Base-by-base conservation (phyloP, 2,113 vertebrate species). In the Larimichthys crocea region DNA sequence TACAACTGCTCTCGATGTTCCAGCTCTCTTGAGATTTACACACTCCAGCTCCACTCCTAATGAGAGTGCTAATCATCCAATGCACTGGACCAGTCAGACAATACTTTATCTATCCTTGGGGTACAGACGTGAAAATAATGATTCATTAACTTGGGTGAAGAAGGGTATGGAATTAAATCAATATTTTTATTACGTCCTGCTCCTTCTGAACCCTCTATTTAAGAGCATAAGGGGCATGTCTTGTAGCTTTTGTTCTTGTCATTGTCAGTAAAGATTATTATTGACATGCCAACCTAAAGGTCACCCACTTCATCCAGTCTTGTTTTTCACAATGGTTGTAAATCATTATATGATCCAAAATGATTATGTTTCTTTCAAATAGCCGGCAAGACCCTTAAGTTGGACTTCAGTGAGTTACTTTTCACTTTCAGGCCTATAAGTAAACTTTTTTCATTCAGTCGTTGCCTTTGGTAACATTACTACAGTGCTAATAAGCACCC, bases 1-100 rank as follows among this genome's bases (percentile, higher is more conserved):
- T 74, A 80, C 66, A 77, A 52, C 57, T 62, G 60, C 74, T 82
- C 76, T 78, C 52, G 1, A 56, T 87, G 76, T 82, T 80, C 46
- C 62, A 26, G 67, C 65, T 66, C 90, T 86, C 78, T 29, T 66
- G 88, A 85, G 91, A 88, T 84, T 92, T 81, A 89, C 63, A 80
- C 78, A 89, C 88, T 85, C 73, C 63, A 77, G 75, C 72, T 87
- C 76, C 74, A 59, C 74, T 85, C 75, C 79, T 91, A 93, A 92
- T 88, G 90, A 92, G 88, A 74, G 57, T 68, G 82, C 78, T 92
- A 87, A 93, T 92, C 88, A 90, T 82, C 85, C 84, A 80, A 86
- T 90, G 86, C 81, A 74, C 53, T 61, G 65, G 79, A 86, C 76
- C 79, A 85, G 84, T 62, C 76, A 86, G 85, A 35, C 82, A 88